Conservation (phyloP, 2,113 vertebrate species). For the Notarius quadriscutis region DNA sequence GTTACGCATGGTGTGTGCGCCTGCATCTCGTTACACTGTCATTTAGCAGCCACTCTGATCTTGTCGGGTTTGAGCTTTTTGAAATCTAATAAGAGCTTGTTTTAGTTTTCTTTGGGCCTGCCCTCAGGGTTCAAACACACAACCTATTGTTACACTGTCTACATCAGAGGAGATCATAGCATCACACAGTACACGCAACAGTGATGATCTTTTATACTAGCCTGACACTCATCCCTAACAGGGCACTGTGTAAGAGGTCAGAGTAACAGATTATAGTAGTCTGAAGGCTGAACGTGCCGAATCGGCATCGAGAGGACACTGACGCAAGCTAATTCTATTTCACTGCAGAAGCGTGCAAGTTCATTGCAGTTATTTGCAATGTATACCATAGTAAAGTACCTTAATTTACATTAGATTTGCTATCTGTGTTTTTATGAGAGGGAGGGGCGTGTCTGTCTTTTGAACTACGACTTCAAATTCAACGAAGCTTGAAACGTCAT, state of each 20-base stretch:
- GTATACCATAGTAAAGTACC: not conserved
- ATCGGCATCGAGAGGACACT: not conserved
- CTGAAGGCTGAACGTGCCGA: not conserved
- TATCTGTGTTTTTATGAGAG: not conserved
- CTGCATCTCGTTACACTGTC: slow-evolving; percentile 19
- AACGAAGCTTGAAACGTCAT: not conserved
- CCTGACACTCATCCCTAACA: not conserved
- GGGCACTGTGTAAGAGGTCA: not conserved
- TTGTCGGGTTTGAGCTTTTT: not conserved
- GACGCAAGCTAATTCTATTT: no score
- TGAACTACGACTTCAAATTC: not conserved
- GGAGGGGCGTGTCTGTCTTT: not conserved
- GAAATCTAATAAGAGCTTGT: not conserved
- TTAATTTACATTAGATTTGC: not conserved
- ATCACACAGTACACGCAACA: not conserved
- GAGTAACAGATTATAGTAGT: not conserved
- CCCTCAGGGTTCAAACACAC: not conserved
- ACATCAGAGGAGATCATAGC: not conserved
- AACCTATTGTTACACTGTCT: not conserved
- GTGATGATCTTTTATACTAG: not conserved
- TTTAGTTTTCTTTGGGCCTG: not conserved
- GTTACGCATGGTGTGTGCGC: not conserved
- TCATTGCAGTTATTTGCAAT: not conserved
- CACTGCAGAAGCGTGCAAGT: not conserved
- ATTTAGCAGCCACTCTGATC: slow-evolving; percentile 5